Evolutionary conservation across 2,888 invertebrate species (phyloP).

Genomic region (Prostheceraeus crozeri): DNA sequence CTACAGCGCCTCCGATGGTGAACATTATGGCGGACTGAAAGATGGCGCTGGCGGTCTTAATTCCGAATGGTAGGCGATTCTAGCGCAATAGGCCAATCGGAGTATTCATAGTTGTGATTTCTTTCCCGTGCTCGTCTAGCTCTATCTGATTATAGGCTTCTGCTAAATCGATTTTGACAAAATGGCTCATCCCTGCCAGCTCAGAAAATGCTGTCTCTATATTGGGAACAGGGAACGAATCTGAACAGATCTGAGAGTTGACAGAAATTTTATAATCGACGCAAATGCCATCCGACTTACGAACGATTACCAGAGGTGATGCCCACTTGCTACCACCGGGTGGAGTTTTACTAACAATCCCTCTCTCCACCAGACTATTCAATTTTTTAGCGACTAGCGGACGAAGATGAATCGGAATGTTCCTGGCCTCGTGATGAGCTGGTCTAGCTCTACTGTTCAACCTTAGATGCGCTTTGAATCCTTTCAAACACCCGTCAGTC

Average conservation of each 20-base stretch:
- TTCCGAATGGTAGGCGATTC: constrained; percentile 33
- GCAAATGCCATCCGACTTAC: constrained; percentile 24
- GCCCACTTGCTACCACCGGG: constrained; percentile 25
- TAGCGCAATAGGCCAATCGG: constrained; percentile 31
- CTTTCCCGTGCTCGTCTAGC: constrained; percentile 19
- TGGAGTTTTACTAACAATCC: too few species aligned
- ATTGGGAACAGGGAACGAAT: constrained; percentile 14
- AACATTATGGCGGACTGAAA: constrained; percentile 30
- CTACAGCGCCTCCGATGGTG: not conserved
- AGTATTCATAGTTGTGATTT: constrained; percentile 33
- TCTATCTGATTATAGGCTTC: constrained; percentile 35
- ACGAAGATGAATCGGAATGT: constrained; percentile 21
- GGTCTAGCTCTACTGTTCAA: constrained; percentile 1
- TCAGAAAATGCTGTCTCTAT: constrained; percentile 32
- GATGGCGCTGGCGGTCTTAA: constrained; percentile 31
- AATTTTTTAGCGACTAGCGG: too few species aligned
- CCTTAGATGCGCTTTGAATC: not conserved
- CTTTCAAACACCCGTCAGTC: constrained; percentile 29
- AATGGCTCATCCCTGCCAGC: constrained; percentile 22
- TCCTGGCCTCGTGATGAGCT: not conserved
- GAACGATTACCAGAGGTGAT: constrained; percentile 15
- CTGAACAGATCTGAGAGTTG: constrained; percentile 28
- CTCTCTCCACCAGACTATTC: too few species aligned
- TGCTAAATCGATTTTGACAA: constrained; percentile 29
- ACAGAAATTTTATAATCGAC: constrained; percentile 23